Base-by-base conservation (phyloP, 1,140 invertebrate species). In the Parapsyche elsis region DNA sequence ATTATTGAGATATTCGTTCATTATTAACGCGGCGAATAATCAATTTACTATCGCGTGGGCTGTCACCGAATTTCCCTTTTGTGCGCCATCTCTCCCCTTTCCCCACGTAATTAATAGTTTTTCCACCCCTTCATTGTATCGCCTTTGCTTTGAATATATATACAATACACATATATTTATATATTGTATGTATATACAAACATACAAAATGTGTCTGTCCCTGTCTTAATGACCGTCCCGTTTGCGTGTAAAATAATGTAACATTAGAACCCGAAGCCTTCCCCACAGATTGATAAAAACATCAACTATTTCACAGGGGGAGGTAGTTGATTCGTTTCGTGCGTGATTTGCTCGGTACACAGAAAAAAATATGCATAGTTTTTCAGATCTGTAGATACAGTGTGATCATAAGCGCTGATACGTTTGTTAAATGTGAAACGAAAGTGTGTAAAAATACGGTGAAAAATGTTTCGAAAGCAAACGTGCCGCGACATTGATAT, bases 311-410 rank as follows among this genome's bases (percentile, higher is more conserved):
- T 23, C 71, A 61, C 53, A 12, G 57, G 10, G 9, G 24, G 61
- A 53, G 9, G 49, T 12, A 12, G 38, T 76, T 76, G 80, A 81
- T 75, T 81, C 76, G 44, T 81, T 81, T 71, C 57, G 76, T 81
- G 80, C 80, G 80, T 79, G 80, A 49, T 71, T 77, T 14, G 9
- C 0, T 49, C 16, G 9, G 73, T 76, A 80, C 75, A 44, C 61
- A 38, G 30, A 38, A 38, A 74, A 44, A 74, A 74, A 80, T 80
- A 80, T 49, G 71, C 71, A 74, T 23, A 26, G 73, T 67, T 76
- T 80, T 80, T 53, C 64, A 19, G 53, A 76, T 67, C 45, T 49
- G n/a, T 44, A 5, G 44, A 24, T 30, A 78, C 26, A 19, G 76
- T 70, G 59, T 70, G 76, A 78, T 70, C 49, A 21, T 30, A 67